Percentiles rank a stretch among this genome's conserved stretches.
phyloP scores from a whole-genome alignment of 2,113 vertebrate species.

The Chiloscyllium plagiosum region DNA sequence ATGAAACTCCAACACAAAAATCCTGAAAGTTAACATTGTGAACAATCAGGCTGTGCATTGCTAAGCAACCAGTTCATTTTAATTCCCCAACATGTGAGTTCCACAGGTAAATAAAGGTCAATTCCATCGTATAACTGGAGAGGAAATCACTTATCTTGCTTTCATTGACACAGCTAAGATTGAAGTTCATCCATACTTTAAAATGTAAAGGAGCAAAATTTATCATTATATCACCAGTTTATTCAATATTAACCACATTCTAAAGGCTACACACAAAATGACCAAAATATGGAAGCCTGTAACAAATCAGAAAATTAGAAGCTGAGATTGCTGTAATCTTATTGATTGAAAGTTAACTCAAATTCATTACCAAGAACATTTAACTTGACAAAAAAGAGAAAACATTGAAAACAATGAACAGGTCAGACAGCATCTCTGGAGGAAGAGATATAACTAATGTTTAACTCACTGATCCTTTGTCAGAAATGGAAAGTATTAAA shows the following conservation, averaged over 20 bases:
- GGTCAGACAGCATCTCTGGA: too few species aligned
- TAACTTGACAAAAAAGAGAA: not conserved
- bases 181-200: not conserved
- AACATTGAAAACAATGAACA: too few species aligned
- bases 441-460: too few species aligned
- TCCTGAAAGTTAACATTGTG: not conserved
- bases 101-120: not conserved
- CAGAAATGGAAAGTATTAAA: too few species aligned
- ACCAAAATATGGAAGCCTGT: not conserved
- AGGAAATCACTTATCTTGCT: not conserved
- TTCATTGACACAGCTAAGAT: not conserved
- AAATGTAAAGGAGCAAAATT: not conserved
- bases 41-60: not conserved
- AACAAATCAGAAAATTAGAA: not conserved
- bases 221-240: too few species aligned
- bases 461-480: too few species aligned
- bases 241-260: too few species aligned
- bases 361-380: not conserved
- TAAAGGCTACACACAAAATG: too few species aligned
- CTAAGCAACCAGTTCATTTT: not conserved
- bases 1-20: not conserved
- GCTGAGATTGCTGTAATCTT: not conserved
- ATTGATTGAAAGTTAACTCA: not conserved
- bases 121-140: not conserved
- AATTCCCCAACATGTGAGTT: not conserved